Conservation (phyloP, 2,113 vertebrate genomes). For the Aramus guarauna region DNA sequence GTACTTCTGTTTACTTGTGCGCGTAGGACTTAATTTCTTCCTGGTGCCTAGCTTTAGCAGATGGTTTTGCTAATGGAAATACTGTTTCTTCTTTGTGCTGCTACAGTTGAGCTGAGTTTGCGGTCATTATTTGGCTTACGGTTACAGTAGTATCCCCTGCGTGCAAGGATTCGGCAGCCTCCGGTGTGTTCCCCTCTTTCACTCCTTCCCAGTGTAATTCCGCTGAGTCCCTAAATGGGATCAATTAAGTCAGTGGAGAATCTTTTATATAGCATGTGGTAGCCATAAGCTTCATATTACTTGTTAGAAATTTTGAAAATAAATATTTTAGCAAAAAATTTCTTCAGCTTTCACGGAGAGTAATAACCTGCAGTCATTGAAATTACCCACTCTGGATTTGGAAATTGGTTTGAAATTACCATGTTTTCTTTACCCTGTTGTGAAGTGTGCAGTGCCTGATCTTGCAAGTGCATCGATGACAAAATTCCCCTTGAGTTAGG, state of each 20-base stretch:
- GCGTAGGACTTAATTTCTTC: neutral
- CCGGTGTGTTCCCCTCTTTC: accelerated
- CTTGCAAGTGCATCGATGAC: neutral
- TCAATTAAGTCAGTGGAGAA: neutral
- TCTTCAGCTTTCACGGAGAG: neutral
- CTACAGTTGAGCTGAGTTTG: neutral
- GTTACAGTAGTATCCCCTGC: neutral
- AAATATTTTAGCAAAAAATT: neutral
- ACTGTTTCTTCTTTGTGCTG: neutral
- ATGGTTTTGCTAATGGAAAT: neutral
- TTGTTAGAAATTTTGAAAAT: neutral
- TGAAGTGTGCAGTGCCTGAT: neutral
- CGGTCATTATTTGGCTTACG: neutral
- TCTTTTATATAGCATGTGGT: too few species aligned
- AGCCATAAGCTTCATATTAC: neutral
- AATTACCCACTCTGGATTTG: neutral
- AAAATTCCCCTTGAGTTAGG: neutral
- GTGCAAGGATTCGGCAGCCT: neutral
- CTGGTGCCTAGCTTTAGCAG: neutral
- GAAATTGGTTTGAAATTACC: neutral
- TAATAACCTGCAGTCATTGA: neutral
- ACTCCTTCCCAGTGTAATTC: neutral
- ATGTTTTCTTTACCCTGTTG: neutral
- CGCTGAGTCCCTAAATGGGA: neutral
- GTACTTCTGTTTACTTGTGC: neutral